Evolutionary conservation across 2,888 invertebrate species (phyloP).

Genomic region (Quadriops clusia): DNA sequence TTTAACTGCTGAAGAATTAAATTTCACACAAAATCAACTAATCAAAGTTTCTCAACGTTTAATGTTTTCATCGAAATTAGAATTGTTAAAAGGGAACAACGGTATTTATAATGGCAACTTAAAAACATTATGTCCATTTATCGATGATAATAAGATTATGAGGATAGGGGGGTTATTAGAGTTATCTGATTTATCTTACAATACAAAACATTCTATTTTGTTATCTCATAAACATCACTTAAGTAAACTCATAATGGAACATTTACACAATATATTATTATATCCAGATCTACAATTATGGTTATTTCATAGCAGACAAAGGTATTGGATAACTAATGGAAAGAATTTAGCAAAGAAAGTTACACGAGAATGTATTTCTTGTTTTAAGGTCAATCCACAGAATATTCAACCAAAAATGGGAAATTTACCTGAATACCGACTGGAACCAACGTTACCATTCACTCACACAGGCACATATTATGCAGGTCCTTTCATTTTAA

Average conservation of each 20-base stretch:
- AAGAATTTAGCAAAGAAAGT: too few relatives aligned
- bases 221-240: conserved; percentile 2
- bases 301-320: too few relatives aligned
- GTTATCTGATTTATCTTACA: not conserved
- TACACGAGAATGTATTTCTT: too few relatives aligned
- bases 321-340: too few relatives aligned
- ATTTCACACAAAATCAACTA: not conserved
- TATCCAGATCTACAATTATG: too few relatives aligned
- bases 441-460: too few relatives aligned
- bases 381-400: too few relatives aligned
- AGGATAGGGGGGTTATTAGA: conserved; percentile 8
- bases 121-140: conserved; percentile 3
- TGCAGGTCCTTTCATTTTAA: too few relatives aligned
- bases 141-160: conserved; percentile 5
- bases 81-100: not conserved
- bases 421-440: too few relatives aligned
- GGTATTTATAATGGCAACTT: not conserved
- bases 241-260: conserved; percentile 5
- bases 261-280: conserved; percentile 4
- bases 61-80: conserved; percentile 1
- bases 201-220: conserved; percentile 8
- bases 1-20: conserved; percentile 4
- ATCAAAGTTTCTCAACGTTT: conserved; percentile 1
- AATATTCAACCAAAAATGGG: too few relatives aligned
- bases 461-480: too few relatives aligned